Evolutionary conservation across 1,140 invertebrate genomes (phyloP).

Genomic region (Ceratosolen solmsi): DNA sequence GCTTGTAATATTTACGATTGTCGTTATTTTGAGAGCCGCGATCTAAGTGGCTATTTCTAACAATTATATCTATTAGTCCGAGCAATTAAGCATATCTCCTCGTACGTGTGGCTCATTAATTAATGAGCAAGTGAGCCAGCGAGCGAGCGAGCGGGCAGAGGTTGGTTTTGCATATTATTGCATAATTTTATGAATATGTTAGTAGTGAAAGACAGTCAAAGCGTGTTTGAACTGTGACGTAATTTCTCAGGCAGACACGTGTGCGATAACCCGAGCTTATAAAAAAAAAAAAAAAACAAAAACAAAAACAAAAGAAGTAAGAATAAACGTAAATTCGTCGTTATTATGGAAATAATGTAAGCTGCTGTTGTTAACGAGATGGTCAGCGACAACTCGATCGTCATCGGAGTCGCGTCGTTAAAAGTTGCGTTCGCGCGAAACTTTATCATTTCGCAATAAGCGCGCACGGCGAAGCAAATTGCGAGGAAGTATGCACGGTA

Average conservation of each 20-base stretch:
- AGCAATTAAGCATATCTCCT: too few relatives aligned
- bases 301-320: too few relatives aligned
- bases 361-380: constrained; percentile 13
- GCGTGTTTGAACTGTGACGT: background rate
- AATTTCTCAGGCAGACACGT: background rate
- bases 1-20: too few relatives aligned
- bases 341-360: too few relatives aligned
- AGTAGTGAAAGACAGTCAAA: background rate
- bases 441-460: background rate
- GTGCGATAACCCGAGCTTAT: background rate
- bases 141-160: too few relatives aligned
- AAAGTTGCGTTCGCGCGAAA: background rate
- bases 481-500: too few relatives aligned
- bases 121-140: background rate
- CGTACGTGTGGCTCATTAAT: too few relatives aligned
- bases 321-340: too few relatives aligned
- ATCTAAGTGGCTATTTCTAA: too few relatives aligned
- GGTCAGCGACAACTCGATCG: background rate
- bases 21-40: too few relatives aligned
- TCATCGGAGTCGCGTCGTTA: background rate
- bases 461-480: background rate
- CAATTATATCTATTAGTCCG: too few relatives aligned
- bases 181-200: background rate
- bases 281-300: constrained; percentile 18
- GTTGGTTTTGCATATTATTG: background rate